phyloP scores from a whole-genome alignment of 2,888 invertebrate species.

The Branchellion lobata region DNA sequence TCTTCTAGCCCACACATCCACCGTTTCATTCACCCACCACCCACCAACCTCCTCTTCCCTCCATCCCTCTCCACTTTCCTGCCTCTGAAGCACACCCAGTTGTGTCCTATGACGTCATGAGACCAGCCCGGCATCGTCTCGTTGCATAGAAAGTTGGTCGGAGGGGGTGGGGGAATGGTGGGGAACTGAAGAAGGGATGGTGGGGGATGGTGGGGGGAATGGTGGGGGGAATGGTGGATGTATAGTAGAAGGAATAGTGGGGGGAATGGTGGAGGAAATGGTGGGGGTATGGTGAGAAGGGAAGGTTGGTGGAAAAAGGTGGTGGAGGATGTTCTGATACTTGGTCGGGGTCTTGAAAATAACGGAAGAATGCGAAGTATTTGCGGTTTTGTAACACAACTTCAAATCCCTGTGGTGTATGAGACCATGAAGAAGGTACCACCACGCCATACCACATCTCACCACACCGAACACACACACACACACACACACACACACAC shows the following conservation, averaged over 20 bases:
- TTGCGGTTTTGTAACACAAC: neutral
- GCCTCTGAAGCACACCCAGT: conserved; percentile 64
- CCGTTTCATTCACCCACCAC: neutral
- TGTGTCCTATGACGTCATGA: conserved; percentile 62
- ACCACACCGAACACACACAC: too few relatives aligned
- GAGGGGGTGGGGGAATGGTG: neutral
- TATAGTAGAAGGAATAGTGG: too few relatives aligned
- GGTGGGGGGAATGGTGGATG: neutral
- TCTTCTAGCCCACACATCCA: neutral
- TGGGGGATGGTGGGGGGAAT: neutral
- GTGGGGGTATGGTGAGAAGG: too few relatives aligned
- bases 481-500: too few relatives aligned
- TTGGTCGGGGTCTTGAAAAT: conserved; percentile 45
- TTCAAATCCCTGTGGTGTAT: neutral
- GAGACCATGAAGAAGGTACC: too few relatives aligned
- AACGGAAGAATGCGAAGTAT: neutral
- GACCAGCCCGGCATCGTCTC: conserved; percentile 63
- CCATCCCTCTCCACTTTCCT: conserved; percentile 53
- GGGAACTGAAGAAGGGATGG: neutral
- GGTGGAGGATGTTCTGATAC: too few relatives aligned
- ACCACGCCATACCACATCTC: too few relatives aligned
- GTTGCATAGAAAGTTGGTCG: conserved; percentile 56
- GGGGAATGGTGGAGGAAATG: too few relatives aligned
- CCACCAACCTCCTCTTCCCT: neutral
- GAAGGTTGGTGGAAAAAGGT: too few relatives aligned